Evolutionary conservation across 1,140 invertebrate species (phyloP), one percentile per base, ranked within the genome.

Genomic region (Palaemon carinicauda): DNA sequence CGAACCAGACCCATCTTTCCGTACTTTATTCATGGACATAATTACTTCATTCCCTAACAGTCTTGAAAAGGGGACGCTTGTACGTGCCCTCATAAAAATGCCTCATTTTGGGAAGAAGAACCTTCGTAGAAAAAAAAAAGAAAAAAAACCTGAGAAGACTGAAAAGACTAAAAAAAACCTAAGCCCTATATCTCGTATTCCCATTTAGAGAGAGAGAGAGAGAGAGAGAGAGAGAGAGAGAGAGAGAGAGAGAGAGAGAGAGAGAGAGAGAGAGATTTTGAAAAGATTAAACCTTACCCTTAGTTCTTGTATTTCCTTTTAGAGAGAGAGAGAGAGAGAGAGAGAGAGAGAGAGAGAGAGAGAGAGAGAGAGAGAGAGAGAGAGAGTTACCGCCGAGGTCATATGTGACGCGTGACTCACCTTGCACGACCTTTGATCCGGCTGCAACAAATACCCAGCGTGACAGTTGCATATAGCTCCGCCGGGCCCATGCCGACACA

Each of bases 141-240:
- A 98, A 99, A 91, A 99, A 98, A 91, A 99, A 98, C 92, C 93
- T 93, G 29, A 27, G 27, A 31, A 17, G n/a, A 7, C 0, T 33
- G 0, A 50, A 29, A 17, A 31, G 17, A 24, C 17, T 27, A 31
- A 24, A 74, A 24, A 19, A 2, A n/a, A 29, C 7, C 29, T 5
- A 2, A 3, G n/a, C 24, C n/a, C 29, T 31, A 19, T 7, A 4
- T 19, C 29, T 31, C 56, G 19, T 27, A 3, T 3, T n/a, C 19
- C 56, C 19, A 21, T 2, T n/a, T 5, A 3, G 3, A 3, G 60
- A 69, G 60, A 69, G 60, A 69, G 60, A 69, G 60, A 69, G 60
- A 69, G 60, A 65, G 60, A 69, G 60, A 69, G 60, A 69, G 60
- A 69, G 60, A 69, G 60, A 69, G 60, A 69, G 60, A 69, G 60